Conservation (phyloP, 2,888 invertebrate genomes). For the Volucella bombylans region DNA sequence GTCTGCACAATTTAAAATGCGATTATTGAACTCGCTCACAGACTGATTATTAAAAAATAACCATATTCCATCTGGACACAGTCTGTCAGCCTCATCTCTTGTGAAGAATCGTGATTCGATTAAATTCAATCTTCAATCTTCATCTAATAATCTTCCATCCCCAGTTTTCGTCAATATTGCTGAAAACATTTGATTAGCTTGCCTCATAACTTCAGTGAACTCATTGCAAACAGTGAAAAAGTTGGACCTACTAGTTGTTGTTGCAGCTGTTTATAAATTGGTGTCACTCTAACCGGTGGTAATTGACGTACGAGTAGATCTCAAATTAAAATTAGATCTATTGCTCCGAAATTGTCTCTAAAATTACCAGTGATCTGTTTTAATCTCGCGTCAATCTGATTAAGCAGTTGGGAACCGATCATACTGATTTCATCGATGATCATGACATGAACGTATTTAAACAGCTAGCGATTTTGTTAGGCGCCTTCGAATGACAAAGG, state of each 20-base stretch:
- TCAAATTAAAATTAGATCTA: slow-evolving; percentile 79
- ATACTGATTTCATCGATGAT: slow-evolving; percentile 80
- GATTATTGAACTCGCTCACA: no score
- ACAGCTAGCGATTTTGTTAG: slow-evolving; percentile 68
- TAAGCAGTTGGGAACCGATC: slow-evolving; percentile 78
- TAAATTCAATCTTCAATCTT: slow-evolving; percentile 67
- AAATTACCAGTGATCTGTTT: slow-evolving; percentile 78
- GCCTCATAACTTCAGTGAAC: slow-evolving; percentile 77
- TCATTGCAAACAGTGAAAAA: no score
- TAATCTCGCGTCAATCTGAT: slow-evolving; percentile 76
- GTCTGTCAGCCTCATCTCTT: no score
- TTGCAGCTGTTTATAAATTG: no score
- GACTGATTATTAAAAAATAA: no score
- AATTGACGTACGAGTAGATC: slow-evolving; percentile 80
- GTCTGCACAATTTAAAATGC: no score
- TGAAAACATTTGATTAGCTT: slow-evolving; percentile 76
- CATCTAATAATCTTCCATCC: slow-evolving; percentile 56
- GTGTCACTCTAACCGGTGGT: slow-evolving; percentile 78
- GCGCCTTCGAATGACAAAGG: slow-evolving; percentile 74
- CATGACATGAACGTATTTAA: slow-evolving; percentile 75
- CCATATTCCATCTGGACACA: no score
- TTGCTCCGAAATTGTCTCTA: slow-evolving; percentile 77
- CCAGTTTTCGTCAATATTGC: slow-evolving; percentile 75
- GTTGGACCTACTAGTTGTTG: no score
- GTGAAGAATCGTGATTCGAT: slow-evolving; percentile 65